Conservation (phyloP, 2,113 vertebrate genomes). For the Circaetus cinerascens region DNA sequence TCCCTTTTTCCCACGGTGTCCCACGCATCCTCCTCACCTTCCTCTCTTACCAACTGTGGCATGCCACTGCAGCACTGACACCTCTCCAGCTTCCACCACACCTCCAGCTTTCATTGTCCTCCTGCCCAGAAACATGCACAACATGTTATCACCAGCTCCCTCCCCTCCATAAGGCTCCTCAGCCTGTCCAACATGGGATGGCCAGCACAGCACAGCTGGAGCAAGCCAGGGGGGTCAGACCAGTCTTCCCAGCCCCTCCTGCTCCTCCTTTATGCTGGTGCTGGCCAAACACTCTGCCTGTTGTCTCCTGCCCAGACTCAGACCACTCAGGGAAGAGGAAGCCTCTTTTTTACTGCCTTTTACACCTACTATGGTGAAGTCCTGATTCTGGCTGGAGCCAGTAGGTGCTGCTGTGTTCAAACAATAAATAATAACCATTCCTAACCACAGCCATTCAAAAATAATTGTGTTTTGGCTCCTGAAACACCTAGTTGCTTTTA, state of each 20-base stretch:
- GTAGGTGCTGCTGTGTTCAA: conserved; percentile 55
- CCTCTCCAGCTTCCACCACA: neutral
- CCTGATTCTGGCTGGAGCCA: neutral
- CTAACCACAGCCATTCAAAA: neutral
- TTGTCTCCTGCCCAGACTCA: neutral
- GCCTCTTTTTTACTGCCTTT: neutral
- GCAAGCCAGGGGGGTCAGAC: neutral
- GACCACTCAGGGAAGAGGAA: neutral
- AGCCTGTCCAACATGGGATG: fast-evolving
- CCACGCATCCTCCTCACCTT: neutral
- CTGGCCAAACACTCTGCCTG: neutral
- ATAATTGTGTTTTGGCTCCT: neutral
- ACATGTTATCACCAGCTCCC: neutral
- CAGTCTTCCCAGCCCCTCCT: neutral
- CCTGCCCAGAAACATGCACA: neutral
- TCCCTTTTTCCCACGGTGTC: neutral
- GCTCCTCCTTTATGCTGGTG: neutral
- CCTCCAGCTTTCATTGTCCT: neutral
- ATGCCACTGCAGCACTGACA: neutral
- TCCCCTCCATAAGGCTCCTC: neutral
- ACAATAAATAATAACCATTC: conserved; percentile 20
- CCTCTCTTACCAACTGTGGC: neutral
- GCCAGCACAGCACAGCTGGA: neutral
- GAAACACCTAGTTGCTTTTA: neutral
- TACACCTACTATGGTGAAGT: neutral